Evolutionary conservation across 1,140 invertebrate genomes (phyloP).

Genomic region (Gryllus bimaculatus): DNA sequence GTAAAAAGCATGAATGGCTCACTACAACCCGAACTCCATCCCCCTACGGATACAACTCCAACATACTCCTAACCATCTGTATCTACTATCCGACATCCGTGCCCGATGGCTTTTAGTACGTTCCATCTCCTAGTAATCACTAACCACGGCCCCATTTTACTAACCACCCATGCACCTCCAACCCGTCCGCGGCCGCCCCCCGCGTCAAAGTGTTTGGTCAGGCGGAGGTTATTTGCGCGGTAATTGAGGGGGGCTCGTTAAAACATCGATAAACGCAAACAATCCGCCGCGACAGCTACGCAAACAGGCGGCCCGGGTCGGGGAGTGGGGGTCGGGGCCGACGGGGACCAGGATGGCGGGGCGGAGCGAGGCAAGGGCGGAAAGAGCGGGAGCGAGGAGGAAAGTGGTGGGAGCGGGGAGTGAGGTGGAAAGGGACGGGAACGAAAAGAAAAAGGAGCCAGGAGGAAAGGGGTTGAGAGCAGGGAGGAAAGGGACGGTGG

Average conservation of each 20-base stretch:
- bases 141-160: too few relatives aligned
- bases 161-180: too few relatives aligned
- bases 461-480: not conserved
- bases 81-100: too few relatives aligned
- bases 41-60: too few relatives aligned
- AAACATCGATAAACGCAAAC: slow-evolving; percentile 1
- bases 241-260: not conserved
- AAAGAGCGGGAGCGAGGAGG: not conserved
- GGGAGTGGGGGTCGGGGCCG: too few relatives aligned
- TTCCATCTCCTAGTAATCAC: too few relatives aligned
- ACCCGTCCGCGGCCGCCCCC: too few relatives aligned
- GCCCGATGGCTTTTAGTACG: too few relatives aligned
- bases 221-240: not conserved
- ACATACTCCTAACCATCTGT: too few relatives aligned
- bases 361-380: not conserved
- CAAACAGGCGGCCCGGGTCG: not conserved
- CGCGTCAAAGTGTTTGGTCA: not conserved
- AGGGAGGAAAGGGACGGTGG: not conserved
- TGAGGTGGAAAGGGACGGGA: not conserved
- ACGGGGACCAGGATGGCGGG: not conserved
- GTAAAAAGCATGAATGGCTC: too few relatives aligned
- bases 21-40: too few relatives aligned
- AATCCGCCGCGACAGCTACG: not conserved
- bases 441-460: not conserved
- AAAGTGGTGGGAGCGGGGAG: not conserved